Evolutionary conservation across 1,140 invertebrate species (phyloP).

Genomic region (Drosophila ogumai): DNA sequence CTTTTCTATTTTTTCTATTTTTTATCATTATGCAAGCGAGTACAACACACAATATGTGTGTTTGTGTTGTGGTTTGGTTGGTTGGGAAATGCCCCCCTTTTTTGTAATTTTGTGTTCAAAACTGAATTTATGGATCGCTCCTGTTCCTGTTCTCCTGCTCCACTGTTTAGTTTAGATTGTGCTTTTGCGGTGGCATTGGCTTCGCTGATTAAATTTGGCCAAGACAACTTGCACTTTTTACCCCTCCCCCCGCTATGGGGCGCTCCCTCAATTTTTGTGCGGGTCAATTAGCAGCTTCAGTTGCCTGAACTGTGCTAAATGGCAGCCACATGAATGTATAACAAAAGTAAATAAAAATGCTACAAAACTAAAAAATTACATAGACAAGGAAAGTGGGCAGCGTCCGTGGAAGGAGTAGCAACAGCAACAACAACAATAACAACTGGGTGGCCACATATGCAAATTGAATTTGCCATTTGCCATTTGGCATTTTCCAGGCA

Average conservation of each 20-base stretch:
- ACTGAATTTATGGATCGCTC: conserved; percentile 36
- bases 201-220: conserved; percentile 67
- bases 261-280: neutral
- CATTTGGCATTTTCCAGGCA: conserved; percentile 26
- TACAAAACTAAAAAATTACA: conserved; percentile 9
- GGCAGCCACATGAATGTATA: conserved; percentile 30
- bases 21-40: conserved; percentile 67
- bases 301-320: conserved; percentile 67
- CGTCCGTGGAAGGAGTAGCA: neutral
- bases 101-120: conserved; percentile 57
- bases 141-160: neutral
- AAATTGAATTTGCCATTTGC: conserved; percentile 72
- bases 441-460: conserved; percentile 67
- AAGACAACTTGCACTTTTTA: conserved; percentile 36
- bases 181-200: conserved; percentile 41
- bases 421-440: neutral
- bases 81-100: neutral
- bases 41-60: neutral
- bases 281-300: conserved; percentile 76
- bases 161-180: conserved; percentile 23
- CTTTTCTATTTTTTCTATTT: neutral
- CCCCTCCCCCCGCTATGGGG: neutral
- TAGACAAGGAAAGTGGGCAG: conserved; percentile 37
- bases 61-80: no score
- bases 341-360: conserved; percentile 3